Evolutionary conservation across 35 echinoderm and acorn worm species (phyloP), one percentile per base, ranked within the genome.

Genomic region (Eucidaris tribuloides): DNA sequence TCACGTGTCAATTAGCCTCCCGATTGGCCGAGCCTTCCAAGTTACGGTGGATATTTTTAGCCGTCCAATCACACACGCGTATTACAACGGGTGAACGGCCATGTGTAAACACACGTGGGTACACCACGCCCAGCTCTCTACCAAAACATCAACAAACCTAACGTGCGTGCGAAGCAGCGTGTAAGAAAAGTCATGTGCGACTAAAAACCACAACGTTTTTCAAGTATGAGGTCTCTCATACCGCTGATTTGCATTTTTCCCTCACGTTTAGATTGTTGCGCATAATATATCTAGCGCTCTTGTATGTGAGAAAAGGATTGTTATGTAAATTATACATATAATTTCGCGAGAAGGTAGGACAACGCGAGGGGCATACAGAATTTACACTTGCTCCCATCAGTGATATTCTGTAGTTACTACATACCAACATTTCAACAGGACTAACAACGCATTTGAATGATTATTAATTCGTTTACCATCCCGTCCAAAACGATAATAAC

Each of bases 11-110:
- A 43, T 58, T 54, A 23, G 45, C 17, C 29, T 50, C 45, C 56
- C 55, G 50, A 96, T 96, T 96, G 93, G 93, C 50, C 70, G 46
- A 76, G 17, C 46, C 11, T 55, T 49, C 93, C 66, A 62, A 85
- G 83, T 84, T 91, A 90, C 92, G 78, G 54, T 48, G 31, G 82
- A 78, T 96, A 96, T 96, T 91, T 96, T 87, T 96, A 96, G 93
- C 80, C 11, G 41, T 57, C 93, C 93, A 96, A 96, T 91, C 83
- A 87, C 3, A 40, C 38, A 24, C 32, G 23, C 7, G 37, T 58
- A 37, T 57, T 46, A 29, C 78, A 40, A 25, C 78, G 66, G 77
- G 91, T 70, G 45, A 72, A 72, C 37, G 32, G 70, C 44, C 85
- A 84, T 88, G 88, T 66, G 83, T 84, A 83, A 74, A 83, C 86